Evolutionary conservation across 2,888 invertebrate genomes (phyloP).

Genomic region (Plemyria rubiginata): DNA sequence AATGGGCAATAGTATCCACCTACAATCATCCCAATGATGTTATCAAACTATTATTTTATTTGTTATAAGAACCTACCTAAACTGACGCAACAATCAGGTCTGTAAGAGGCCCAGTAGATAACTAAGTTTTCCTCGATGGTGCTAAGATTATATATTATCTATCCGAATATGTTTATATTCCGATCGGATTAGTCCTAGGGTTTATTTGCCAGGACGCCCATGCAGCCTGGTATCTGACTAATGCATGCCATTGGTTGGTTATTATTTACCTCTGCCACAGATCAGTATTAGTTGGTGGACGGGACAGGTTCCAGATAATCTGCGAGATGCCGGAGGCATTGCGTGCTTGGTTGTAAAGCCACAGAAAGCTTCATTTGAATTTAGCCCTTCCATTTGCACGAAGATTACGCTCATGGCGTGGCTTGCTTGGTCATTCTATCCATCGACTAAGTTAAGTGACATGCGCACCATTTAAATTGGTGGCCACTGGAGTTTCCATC

Average conservation of each 20-base stretch:
- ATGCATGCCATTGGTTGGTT: conserved; percentile 65
- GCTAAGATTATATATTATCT: no score
- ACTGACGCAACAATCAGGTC: no score
- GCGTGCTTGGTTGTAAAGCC: conserved; percentile 29
- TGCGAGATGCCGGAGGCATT: conserved; percentile 41
- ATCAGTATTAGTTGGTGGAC: conserved; percentile 13
- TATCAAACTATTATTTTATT: no score
- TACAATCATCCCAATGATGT: no score
- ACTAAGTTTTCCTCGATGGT: no score
- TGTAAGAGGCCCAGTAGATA: no score
- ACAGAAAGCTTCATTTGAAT: conserved; percentile 4
- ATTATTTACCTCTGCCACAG: conserved; percentile 66
- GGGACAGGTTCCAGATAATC: conserved; percentile 46
- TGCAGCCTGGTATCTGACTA: conserved; percentile 69
- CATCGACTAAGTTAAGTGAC: not conserved
- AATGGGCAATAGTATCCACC: no score
- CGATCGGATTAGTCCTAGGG: conserved; percentile 35
- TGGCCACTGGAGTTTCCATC: no score
- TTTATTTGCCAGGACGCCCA: conserved; percentile 44
- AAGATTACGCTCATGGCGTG: not conserved
- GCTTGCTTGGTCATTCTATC: no score
- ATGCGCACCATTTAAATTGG: not conserved
- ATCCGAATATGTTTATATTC: conserved; percentile 5
- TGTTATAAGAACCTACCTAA: no score
- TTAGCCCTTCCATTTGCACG: not conserved